A percentile compares a stretch with the other conserved stretches of the same genome.
Conservation (phyloP, 1,140 invertebrate species). For the Cherax destructor region DNA sequence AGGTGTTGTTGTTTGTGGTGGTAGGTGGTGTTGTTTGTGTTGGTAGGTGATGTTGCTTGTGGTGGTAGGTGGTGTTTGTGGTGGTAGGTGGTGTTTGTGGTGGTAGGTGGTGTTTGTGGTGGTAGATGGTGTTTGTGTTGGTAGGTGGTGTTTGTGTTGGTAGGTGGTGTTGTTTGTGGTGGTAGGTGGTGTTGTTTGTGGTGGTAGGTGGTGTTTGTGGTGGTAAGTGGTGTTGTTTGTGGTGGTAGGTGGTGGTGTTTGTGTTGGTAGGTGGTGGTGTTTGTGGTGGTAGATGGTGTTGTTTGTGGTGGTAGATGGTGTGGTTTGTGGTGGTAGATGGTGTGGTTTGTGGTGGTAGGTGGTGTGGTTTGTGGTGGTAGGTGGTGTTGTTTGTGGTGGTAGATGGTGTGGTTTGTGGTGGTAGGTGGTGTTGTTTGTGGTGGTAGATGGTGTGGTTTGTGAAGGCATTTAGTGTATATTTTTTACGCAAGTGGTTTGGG, state of each 20-base stretch:
- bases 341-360: background rate
- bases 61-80: background rate
- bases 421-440: background rate
- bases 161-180: background rate
- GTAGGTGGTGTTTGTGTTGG: background rate
- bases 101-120: background rate
- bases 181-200: background rate
- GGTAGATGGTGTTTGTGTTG: background rate
- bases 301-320: background rate
- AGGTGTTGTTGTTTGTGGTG: too few relatives aligned
- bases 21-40: background rate
- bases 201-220: background rate
- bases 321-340: background rate
- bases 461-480: background rate
- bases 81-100: background rate
- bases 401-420: background rate
- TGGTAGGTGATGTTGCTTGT: background rate
- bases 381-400: background rate
- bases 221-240: background rate
- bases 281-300: background rate
- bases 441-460: background rate
- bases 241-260: background rate
- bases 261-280: background rate
- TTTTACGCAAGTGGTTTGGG: too few relatives aligned
- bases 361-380: background rate